Conservation (phyloP, 2,113 vertebrate species). For the Hippocampus comes region DNA sequence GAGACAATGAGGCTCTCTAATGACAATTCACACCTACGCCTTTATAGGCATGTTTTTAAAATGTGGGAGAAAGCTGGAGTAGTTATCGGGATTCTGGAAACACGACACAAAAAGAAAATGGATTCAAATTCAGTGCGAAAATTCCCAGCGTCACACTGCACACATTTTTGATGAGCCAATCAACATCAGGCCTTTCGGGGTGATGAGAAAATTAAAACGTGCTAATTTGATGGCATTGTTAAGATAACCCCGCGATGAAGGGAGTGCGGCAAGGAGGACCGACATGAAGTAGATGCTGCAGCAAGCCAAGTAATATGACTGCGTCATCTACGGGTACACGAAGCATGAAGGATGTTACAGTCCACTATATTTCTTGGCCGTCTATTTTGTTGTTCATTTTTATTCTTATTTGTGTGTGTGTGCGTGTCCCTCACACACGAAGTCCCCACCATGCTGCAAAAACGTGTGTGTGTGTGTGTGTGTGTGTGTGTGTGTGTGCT, state of each 20-base stretch:
- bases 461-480: too few species aligned
- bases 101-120: background rate
- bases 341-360: too few species aligned
- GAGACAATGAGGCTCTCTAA: conserved; percentile 54
- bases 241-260: conserved; percentile 30
- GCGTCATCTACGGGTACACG: background rate
- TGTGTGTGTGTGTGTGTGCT: too few species aligned
- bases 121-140: conserved; percentile 22
- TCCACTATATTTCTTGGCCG: too few species aligned
- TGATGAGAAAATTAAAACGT: conserved; percentile 50
- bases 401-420: too few species aligned
- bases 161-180: conserved; percentile 42
- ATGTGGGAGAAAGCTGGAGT: background rate
- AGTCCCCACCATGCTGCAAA: too few species aligned
- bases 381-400: too few species aligned
- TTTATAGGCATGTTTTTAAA: background rate
- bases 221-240: conserved; percentile 54
- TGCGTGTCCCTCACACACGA: too few species aligned
- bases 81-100: background rate
- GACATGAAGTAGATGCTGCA: background rate
- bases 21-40: conserved; percentile 15
- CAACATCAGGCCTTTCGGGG: conserved; percentile 35
- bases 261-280: conserved; percentile 4
- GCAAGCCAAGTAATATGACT: background rate
- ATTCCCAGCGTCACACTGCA: conserved; percentile 15